Evolutionary conservation across 2,113 vertebrate genomes (phyloP), one percentile per base, ranked within the genome.

Genomic region (Neogobius melanostomus): DNA sequence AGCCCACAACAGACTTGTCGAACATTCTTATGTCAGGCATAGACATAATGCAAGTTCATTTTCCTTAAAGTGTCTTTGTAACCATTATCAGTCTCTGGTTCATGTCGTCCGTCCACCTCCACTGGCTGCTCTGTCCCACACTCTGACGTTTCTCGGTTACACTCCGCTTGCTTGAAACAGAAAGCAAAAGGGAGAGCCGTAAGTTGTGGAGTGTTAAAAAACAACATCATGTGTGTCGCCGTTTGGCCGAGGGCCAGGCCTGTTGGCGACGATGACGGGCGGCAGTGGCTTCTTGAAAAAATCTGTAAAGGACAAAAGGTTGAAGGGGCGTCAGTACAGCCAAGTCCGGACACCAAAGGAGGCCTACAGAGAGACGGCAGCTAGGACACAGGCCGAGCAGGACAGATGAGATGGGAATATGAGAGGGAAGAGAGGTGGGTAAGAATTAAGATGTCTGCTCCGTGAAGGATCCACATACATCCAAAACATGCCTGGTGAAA

Each of bases 231-330:
- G 87, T 64, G 87, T 76, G 75, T 92, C 93, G 47, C 92, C 89
- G 72, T 94, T 93, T 63, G 93, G 92, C 67, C 79, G 88, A 9
- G 53, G 17, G 53, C 53, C 17, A 65, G 83, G 91, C 82, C 88
- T 91, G 73, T 91, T 90, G 15, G 91, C 87, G 0, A 93, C 77
- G 6, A 92, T 86, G 0, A 93, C 78, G 6, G 93, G 92, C 15
- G 93, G 92, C 66, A 94, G 92, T n/a, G 93, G 92, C 82, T 93
- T 94, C 83, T 89, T 92, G 90, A 77, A 89, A 89, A 94, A 91
- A n/a, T 94, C 93, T 94, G 92, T 54, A 70, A 79, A 89, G 49
- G 75, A n/a, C 82, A 77, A 81, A 67, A 64, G 64, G 66, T 66
- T 75, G 11, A 68, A 54, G 71, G 48, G 17, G 28, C 9, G 46